Conservation (phyloP, 92 coral and sea anemone species). For the Umimayanthus kanabou region DNA sequence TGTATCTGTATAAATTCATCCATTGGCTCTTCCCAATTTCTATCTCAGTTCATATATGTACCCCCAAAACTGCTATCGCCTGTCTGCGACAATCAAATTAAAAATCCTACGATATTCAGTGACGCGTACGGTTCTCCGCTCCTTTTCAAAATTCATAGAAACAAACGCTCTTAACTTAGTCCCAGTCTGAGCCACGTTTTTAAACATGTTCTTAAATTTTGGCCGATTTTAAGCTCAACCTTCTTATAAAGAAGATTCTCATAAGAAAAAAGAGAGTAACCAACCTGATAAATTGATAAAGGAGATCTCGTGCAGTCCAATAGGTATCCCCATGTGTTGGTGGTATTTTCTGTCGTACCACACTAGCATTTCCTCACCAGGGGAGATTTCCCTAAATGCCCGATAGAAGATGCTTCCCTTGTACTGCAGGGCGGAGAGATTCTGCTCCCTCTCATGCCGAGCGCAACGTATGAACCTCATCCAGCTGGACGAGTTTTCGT, state of each 20-base stretch:
- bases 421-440: conserved; percentile 88
- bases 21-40: no score
- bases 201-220: no score
- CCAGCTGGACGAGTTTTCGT: conserved; percentile 89
- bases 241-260: neutral
- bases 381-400: conserved; percentile 84
- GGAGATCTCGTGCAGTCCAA: conserved; percentile 54
- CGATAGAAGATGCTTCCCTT: conserved; percentile 84
- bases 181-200: no score
- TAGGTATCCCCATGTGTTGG: conserved; percentile 93
- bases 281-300: conserved; percentile 40
- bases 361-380: conserved; percentile 86
- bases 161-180: no score
- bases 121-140: no score
- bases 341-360: conserved; percentile 90
- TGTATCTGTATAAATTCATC: no score
- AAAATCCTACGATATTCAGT: no score
- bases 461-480: conserved; percentile 99
- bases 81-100: no score
- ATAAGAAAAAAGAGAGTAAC: neutral
- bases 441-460: conserved; percentile 87
- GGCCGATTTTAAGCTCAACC: neutral
- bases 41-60: no score
- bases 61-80: no score
- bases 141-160: no score